Evolutionary conservation across 2,888 invertebrate species (phyloP).

Genomic region (Exephanes ischioxanthus): DNA sequence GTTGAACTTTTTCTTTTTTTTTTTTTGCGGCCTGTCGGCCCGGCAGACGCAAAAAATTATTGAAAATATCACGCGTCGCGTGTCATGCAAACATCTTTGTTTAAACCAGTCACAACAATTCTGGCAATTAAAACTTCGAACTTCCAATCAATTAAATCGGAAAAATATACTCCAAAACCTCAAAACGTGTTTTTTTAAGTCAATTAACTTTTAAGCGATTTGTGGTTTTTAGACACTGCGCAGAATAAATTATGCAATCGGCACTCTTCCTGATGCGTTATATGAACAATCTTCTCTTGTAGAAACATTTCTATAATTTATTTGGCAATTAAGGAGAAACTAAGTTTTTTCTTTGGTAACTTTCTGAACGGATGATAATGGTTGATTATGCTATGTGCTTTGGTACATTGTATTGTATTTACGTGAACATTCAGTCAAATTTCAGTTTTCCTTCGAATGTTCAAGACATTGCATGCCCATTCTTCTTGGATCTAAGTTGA

Average conservation of each 20-base stretch:
- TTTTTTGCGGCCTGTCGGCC: conserved; percentile 33
- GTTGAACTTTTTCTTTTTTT: conserved; percentile 85
- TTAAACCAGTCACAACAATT: background rate
- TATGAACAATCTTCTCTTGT: background rate
- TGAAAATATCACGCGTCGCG: background rate
- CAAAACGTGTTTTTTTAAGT: background rate
- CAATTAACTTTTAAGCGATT: background rate
- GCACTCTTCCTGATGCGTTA: background rate
- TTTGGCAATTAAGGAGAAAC: background rate
- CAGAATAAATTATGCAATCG: background rate
- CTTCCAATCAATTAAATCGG: background rate
- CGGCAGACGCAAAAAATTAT: background rate
- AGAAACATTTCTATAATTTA: background rate
- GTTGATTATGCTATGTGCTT: background rate
- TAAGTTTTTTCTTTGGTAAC: background rate
- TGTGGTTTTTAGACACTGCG: background rate
- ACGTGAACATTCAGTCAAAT: background rate
- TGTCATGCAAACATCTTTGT: background rate
- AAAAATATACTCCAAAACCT: background rate
- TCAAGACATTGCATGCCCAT: background rate
- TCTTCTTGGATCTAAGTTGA: background rate
- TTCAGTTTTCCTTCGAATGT: background rate
- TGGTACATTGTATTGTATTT: background rate
- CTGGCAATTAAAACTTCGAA: background rate
- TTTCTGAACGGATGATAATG: background rate